phyloP scores from a whole-genome alignment of 2,797 vertebrate genomes.

The Thunnus albacares region DNA sequence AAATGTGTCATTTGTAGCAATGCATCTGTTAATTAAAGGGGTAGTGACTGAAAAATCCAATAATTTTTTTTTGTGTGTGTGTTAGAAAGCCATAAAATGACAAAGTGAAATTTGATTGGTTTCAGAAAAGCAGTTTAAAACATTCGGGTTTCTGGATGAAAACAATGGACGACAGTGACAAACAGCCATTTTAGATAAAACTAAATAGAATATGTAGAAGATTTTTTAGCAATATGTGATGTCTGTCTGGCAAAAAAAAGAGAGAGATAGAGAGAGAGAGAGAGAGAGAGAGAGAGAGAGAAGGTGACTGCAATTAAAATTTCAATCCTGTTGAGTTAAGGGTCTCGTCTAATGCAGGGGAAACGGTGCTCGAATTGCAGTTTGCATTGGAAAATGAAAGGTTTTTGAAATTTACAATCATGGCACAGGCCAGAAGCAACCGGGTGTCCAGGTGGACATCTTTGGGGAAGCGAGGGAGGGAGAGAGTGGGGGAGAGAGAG shows the following conservation, averaged over 20 bases:
- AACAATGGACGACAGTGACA: neutral
- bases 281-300: conserved; percentile 15
- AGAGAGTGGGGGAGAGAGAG: neutral
- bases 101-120: neutral
- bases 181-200: neutral
- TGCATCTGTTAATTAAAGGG: neutral
- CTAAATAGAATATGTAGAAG: neutral
- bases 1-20: neutral
- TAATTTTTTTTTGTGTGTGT: too few species aligned
- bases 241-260: conserved; percentile 14
- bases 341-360: conserved; percentile 61
- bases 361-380: conserved; percentile 65
- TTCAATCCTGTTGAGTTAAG: conserved; percentile 63
- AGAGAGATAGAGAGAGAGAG: too few species aligned
- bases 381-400: conserved; percentile 67
- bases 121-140: neutral
- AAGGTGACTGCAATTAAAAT: conserved; percentile 63
- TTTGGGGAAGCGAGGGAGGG: conserved; percentile 40
- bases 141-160: neutral
- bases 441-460: conserved; percentile 75
- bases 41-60: neutral
- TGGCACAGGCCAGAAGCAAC: conserved; percentile 66
- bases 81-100: neutral
- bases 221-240: neutral
- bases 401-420: conserved; percentile 65